These are phyloP conservation scores for Coturnix japonica DNA, from an alignment of 2,113 vertebrate genomes.

Conservation along the genomic window DNA sequence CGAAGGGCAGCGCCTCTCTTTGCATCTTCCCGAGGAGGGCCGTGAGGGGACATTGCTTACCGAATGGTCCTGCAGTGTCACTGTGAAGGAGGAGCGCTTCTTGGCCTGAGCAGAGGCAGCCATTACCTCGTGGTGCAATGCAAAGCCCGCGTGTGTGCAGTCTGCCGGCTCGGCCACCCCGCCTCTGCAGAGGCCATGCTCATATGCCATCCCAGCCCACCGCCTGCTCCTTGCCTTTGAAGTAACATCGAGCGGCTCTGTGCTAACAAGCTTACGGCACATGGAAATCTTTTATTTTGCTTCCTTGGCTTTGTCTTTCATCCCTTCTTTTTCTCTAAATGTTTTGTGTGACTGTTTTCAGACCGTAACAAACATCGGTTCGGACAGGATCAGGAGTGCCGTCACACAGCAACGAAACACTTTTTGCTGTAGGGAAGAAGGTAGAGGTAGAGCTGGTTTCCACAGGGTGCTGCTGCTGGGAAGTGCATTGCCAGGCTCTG, in stretches of 20 bases:
- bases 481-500: fast-evolving
- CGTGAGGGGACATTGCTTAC: neutral
- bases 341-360: neutral
- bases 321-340: neutral
- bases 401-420: neutral
- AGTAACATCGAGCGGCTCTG: neutral
- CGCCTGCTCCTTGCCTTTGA: neutral
- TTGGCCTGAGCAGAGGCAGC: neutral
- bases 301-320: constrained; percentile 41
- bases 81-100: neutral
- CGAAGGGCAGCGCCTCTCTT: constrained; percentile 38
- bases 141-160: neutral
- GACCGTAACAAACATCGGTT: neutral
- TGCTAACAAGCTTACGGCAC: constrained; percentile 23
- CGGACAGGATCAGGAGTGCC: neutral
- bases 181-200: constrained; percentile 47
- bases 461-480: neutral
- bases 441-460: neutral
- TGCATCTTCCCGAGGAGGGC: constrained; percentile 9
- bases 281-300: constrained; percentile 15
- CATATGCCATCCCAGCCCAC: constrained; percentile 47
- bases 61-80: neutral
- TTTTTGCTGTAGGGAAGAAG: neutral
- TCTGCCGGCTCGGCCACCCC: constrained; percentile 14
- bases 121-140: constrained; percentile 2